Percentiles rank a stretch among this genome's conserved stretches.
These are phyloP conservation scores for Otus sunia DNA, from an alignment of 2,113 vertebrate genomes.

Conservation along the genomic window DNA sequence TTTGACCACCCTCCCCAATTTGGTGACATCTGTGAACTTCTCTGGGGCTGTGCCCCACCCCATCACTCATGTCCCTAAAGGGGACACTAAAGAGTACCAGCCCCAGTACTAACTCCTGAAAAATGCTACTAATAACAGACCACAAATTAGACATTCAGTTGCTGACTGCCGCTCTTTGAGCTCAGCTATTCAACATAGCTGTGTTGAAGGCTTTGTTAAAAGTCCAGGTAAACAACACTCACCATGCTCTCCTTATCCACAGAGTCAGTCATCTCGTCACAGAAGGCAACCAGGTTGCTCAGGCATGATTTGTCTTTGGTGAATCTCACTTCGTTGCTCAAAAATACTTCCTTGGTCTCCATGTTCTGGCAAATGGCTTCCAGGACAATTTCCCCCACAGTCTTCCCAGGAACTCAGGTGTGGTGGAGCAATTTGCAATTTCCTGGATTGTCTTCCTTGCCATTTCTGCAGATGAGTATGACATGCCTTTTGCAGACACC, in stretches of 20 bases:
- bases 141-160: not conserved
- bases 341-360: not conserved
- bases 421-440: not conserved
- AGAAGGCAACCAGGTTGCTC: not conserved
- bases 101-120: not conserved
- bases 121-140: not conserved
- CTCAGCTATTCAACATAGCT: not conserved
- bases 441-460: not conserved
- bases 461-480: not conserved
- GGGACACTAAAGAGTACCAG: not conserved
- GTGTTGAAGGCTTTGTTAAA: not conserved
- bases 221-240: not conserved
- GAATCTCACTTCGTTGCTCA: not conserved
- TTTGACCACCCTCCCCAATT: not conserved
- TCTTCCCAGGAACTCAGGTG: not conserved
- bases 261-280: not conserved
- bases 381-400: not conserved
- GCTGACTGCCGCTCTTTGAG: not conserved
- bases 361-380: not conserved
- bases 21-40: not conserved
- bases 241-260: not conserved
- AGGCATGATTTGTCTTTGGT: not conserved
- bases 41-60: not conserved
- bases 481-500: not conserved
- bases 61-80: not conserved